Evolutionary conservation across 2,888 invertebrate species (phyloP), one percentile per base, ranked within the genome.

Genomic region (Saturnia pavonia): DNA sequence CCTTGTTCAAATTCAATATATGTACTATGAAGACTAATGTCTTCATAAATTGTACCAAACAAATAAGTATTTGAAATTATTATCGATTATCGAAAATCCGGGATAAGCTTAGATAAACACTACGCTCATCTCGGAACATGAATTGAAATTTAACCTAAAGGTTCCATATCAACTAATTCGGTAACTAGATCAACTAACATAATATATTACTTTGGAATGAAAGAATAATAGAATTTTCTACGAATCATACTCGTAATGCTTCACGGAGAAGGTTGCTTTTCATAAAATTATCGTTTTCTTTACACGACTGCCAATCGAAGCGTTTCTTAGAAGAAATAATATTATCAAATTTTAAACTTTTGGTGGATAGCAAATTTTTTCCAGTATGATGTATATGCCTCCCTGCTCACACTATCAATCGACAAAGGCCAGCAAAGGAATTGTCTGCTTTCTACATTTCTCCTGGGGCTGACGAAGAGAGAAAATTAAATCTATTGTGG

Each of bases 11-110:
- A 27, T 60, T 14, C 12, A 11, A 14, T 16, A 3, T 60, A 60
- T n/a, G n/a, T 11, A 14, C 57, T 60, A 60, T 60, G 57, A 60
- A 68, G 70, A 73, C 70, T 71, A 4, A 34, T 6, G 34, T 6
- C 6, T 34, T 34, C 34, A 34, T 34, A 34, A 34, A 34, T 34
- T 34, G 34, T 22, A n/a, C 8, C 22, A 22, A 71, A n/a, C 40
- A 65, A 19, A 40, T 65, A n/a, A n/a, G n/a, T n/a, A 40, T 65
- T 65, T 40, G 7, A 40, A 40, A 40, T 40, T 8, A 65, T 65
- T 40, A 65, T 65, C 12, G 40, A 65, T 40, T 40, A n/a, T 65
- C 8, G 40, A 40, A 65, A 65, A 65, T 65, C 40, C 19, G 40
- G 40, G n/a, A 0, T 65, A 65, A 34, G 40, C 40, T 40, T n/a